These are phyloP conservation scores for Bemisia tabaci DNA, from an alignment of 1,140 invertebrate genomes.

Conservation along the genomic window DNA sequence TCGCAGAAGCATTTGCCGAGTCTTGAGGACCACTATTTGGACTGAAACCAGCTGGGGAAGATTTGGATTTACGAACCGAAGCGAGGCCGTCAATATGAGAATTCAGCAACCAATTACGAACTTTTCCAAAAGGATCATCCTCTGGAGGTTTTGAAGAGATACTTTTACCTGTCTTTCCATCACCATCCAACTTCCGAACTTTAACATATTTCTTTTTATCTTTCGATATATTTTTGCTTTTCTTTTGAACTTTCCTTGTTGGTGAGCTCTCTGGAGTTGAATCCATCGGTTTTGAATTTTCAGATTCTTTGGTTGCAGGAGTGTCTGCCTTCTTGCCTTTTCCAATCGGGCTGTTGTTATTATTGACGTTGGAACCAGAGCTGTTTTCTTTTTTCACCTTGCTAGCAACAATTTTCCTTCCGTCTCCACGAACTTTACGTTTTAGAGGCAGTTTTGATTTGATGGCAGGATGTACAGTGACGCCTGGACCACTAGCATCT, in stretches of 20 bases:
- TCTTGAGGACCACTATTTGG: constrained; percentile 25
- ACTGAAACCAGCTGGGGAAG: constrained; percentile 46
- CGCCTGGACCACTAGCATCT: constrained; percentile 42
- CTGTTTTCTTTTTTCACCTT: constrained; percentile 16
- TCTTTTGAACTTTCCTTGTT: constrained; percentile 8
- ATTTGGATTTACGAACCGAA: constrained; percentile 48
- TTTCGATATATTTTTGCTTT: constrained; percentile 1
- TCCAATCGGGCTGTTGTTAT: constrained; percentile 14
- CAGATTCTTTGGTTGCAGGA: background rate
- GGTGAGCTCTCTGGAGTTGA: background rate
- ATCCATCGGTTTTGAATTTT: background rate
- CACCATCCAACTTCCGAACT: background rate
- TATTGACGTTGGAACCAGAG: constrained; percentile 10
- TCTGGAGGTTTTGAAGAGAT: constrained; percentile 26
- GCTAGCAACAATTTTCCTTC: constrained; percentile 9
- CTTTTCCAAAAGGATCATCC: constrained; percentile 61
- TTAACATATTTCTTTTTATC: constrained; percentile 10
- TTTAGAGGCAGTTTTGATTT: constrained; percentile 59
- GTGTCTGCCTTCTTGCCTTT: constrained; percentile 9
- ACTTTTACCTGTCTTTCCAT: constrained; percentile 21
- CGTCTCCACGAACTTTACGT: constrained; percentile 48
- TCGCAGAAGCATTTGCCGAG: constrained; percentile 3
- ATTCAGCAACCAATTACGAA: constrained; percentile 67
- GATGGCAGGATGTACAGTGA: constrained; percentile 53
- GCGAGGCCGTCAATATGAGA: constrained; percentile 36